Evolutionary conservation across 2,113 vertebrate species (phyloP), one percentile per base, ranked within the genome.

Genomic region (Climacteris rufus): DNA sequence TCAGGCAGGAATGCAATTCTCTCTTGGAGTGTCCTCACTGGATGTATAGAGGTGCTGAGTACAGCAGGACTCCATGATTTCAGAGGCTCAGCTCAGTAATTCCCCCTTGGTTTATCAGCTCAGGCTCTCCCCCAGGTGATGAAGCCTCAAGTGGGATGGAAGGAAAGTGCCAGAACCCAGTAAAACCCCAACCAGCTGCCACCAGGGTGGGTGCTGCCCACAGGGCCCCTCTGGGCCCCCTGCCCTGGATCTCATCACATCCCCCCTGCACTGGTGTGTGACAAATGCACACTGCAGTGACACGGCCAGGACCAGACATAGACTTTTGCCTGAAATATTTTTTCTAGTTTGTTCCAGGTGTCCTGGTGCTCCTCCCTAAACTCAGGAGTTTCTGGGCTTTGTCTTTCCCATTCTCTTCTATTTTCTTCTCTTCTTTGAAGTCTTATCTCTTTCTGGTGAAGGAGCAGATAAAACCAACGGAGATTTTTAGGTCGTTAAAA

Each of bases 281-380:
- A 35, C 75, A 87, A 56, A 40, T 3, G 4, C 66, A 12, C 7
- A 0, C 45, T 83, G 68, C 53, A 49, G 31, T 10, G 37, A 4
- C 33, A 13, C 13, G 6, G 8, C 3, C 3, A 59, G 52, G 11
- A 42, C 20, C 52, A 42, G 10, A 33, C 2, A 1, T 1, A 63
- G 30, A 12, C 31, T 57, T 59, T 27, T 42, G 15, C 40, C 40
- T 64, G 52, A 54, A 90, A 52, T 78, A 37, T 9, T 69, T 68
- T 59, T 56, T 75, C 27, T 42, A 6, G 7, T 75, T 66, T 71
- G 30, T 70, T 87, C 39, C 56, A 61, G 39, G 31, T n/a, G 9
- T 78, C 33, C n/a, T 60, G 14, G 1, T 81, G 30, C 13, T 83
- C 24, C 28, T 47, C 13, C 19, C 37, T 54, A 60, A 76, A 71